phyloP scores from a whole-genome alignment of 1,140 invertebrate species.

The Caenorhabditis inopinata region DNA sequence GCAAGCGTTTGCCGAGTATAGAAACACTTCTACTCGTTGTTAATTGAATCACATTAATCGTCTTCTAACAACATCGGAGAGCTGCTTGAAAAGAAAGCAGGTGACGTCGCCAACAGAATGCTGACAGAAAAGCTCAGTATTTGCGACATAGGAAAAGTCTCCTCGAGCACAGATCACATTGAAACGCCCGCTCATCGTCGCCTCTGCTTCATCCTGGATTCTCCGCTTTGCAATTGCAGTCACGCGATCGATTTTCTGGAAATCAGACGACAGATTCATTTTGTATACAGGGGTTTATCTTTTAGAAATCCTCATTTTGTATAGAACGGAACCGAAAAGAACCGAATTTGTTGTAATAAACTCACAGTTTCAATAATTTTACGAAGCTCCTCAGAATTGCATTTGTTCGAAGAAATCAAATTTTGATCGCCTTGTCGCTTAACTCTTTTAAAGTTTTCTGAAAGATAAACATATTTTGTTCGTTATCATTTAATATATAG shows the following conservation, averaged over 20 bases:
- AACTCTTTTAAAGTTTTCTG: not conserved
- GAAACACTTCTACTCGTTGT: too few species aligned
- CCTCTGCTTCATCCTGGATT: conserved; percentile 43
- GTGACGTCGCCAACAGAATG: conserved; percentile 49
- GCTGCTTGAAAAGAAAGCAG: conserved; percentile 51
- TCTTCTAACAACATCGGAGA: conserved; percentile 27
- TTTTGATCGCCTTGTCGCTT: not conserved
- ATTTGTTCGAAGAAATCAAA: not conserved
- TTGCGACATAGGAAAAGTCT: conserved; percentile 52
- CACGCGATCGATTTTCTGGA: conserved; percentile 42
- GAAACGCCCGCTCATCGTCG: conserved; percentile 31
- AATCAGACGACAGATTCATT: too few species aligned
- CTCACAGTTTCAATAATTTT: not conserved
- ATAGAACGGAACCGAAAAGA: too few species aligned
- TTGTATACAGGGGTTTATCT: too few species aligned
- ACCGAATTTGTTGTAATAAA: too few species aligned
- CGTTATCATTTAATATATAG: too few species aligned
- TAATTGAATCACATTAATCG: not conserved
- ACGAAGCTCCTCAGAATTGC: not conserved
- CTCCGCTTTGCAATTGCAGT: conserved; percentile 39
- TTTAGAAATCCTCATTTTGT: too few species aligned
- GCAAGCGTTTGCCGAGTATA: too few species aligned
- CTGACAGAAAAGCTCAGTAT: conserved; percentile 49
- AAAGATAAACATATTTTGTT: not conserved
- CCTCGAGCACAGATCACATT: conserved; percentile 50